These are phyloP conservation scores for Panzeria rudis DNA, from an alignment of 2,888 invertebrate species.

Conservation along the genomic window DNA sequence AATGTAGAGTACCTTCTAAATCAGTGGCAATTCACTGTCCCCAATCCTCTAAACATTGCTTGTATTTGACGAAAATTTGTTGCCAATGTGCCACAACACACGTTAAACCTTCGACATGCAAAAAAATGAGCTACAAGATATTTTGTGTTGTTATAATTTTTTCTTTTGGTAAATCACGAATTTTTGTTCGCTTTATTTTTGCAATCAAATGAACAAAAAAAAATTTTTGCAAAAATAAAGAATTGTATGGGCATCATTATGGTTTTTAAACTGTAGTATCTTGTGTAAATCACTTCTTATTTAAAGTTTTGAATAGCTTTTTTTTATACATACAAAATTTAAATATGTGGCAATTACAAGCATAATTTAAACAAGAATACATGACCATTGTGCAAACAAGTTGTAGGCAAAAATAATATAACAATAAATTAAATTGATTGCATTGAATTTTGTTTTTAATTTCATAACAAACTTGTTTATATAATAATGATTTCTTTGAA, in stretches of 20 bases:
- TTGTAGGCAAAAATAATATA: slow-evolving; percentile 18
- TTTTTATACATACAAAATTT: slow-evolving; percentile 16
- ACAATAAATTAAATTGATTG: slow-evolving; percentile 52
- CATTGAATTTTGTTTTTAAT: slow-evolving; percentile 1
- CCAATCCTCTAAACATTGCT: slow-evolving; percentile 2
- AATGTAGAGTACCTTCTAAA: not conserved
- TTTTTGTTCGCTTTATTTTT: slow-evolving; percentile 54
- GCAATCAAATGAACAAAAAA: slow-evolving; percentile 31
- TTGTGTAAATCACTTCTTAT: slow-evolving; percentile 64
- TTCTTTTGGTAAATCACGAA: slow-evolving; percentile 61
- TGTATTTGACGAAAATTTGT: slow-evolving; percentile 57
- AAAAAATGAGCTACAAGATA: slow-evolving; percentile 37
- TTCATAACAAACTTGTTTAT: slow-evolving; percentile 52
- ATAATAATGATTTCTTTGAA: slow-evolving; percentile 51
- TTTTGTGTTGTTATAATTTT: slow-evolving; percentile 53
- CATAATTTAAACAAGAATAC: slow-evolving; percentile 61
- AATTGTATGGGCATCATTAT: slow-evolving; percentile 63
- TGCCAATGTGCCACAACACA: slow-evolving; percentile 62
- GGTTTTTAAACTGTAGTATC: slow-evolving; percentile 55
- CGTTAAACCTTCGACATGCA: slow-evolving; percentile 65
- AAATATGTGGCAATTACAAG: slow-evolving; percentile 61
- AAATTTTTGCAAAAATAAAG: not conserved
- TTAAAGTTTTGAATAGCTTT: slow-evolving; percentile 20
- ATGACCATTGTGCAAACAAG: slow-evolving; percentile 58
- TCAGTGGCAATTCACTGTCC: not conserved